phyloP scores from a whole-genome alignment of 2,888 invertebrate genomes.

The Lapara coniferarum region DNA sequence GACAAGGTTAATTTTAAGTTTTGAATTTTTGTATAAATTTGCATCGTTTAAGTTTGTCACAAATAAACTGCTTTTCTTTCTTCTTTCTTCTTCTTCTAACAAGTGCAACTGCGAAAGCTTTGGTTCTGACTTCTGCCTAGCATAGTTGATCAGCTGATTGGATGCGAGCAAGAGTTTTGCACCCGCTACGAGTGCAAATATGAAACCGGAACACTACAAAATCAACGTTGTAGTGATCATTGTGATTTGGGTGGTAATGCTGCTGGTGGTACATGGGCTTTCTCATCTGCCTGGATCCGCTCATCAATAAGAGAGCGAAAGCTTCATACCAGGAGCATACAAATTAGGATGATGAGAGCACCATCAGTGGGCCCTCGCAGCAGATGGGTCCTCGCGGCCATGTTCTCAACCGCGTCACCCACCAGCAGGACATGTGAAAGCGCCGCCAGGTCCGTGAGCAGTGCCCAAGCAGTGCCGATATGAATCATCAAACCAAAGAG shows the following conservation, averaged over 20 bases:
- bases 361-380: constrained; percentile 86
- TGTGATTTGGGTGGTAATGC: constrained; percentile 98
- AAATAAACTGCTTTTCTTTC: too few species aligned
- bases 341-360: constrained; percentile 94
- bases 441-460: constrained; percentile 97
- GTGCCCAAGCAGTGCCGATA: constrained; percentile 83
- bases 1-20: too few species aligned
- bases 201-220: constrained; percentile 96
- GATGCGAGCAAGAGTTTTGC: constrained; percentile 93
- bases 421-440: constrained; percentile 99
- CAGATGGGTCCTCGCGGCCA: constrained; percentile 90
- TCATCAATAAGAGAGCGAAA: constrained; percentile 94
- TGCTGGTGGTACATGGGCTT: constrained; percentile 99
- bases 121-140: constrained; percentile 89
- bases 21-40: too few species aligned
- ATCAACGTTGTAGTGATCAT: constrained; percentile 97
- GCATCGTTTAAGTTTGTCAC: too few species aligned
- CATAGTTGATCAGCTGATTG: constrained; percentile 87
- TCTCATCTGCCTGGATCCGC: constrained; percentile 97
- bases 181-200: constrained; percentile 97
- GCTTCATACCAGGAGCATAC: constrained; percentile 97
- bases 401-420: constrained; percentile 96
- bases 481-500: too few species aligned
- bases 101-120: constrained; percentile 90
- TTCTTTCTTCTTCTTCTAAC: too few species aligned